Evolutionary conservation across 2,888 invertebrate species (phyloP).

Genomic region (Pseudococcus viburni): DNA sequence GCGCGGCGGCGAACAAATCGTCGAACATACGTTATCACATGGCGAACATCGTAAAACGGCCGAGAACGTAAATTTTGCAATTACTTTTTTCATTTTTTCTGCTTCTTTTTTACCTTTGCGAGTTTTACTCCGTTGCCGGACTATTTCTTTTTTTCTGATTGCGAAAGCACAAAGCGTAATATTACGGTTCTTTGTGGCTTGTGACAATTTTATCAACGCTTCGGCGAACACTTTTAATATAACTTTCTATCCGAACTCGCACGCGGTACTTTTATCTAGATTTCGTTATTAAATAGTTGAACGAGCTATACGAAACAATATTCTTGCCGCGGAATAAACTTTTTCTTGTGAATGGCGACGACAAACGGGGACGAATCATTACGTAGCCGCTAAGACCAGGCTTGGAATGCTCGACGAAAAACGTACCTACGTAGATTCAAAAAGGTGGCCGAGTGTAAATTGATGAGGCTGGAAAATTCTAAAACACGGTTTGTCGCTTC

Average conservation of each 20-base stretch:
- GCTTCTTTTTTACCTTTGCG: conserved; percentile 6
- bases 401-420: not conserved
- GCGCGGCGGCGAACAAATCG: conserved; percentile 20
- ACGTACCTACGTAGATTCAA: not conserved
- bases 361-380: not conserved
- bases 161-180: conserved; percentile 26
- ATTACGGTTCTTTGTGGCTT: conserved; percentile 33
- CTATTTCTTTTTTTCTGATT: not conserved
- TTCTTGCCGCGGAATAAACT: not conserved
- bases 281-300: conserved; percentile 34
- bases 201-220: conserved; percentile 47
- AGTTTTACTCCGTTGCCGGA: not conserved
- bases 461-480: not conserved
- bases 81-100: conserved; percentile 30
- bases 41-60: conserved; percentile 33
- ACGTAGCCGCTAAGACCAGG: not conserved
- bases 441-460: conserved; percentile 5
- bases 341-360: not conserved
- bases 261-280: conserved; percentile 35
- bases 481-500: not conserved
- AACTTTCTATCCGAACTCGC: conserved; percentile 6
- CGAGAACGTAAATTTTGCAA: conserved; percentile 38
- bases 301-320: conserved; percentile 30
- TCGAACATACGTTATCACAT: conserved; percentile 41
- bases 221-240: conserved; percentile 24